Evolutionary conservation across 2,888 invertebrate species (phyloP).

Genomic region (Spodoptera littoralis): DNA sequence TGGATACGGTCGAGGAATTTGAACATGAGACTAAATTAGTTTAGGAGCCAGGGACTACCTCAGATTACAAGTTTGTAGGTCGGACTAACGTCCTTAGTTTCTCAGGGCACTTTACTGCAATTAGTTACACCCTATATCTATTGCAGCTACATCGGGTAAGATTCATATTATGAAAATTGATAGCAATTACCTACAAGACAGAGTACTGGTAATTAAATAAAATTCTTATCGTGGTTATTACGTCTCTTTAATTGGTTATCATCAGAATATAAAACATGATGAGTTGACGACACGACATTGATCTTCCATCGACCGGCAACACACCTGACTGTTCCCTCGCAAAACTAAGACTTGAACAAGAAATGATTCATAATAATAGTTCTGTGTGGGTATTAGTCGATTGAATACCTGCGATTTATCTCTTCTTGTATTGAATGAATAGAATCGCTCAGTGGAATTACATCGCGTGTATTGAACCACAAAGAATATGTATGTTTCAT

Average conservation of each 20-base stretch:
- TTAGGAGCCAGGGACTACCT: not conserved
- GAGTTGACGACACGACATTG: conserved; percentile 29
- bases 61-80: too few species aligned
- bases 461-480: conserved; percentile 7
- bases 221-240: conserved; percentile 12
- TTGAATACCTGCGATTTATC: conserved; percentile 31
- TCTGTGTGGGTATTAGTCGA: conserved; percentile 29
- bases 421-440: conserved; percentile 38
- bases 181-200: too few species aligned
- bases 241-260: conserved; percentile 21
- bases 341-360: conserved; percentile 19
- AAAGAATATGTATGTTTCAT: conserved; percentile 4
- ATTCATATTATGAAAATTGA: too few species aligned
- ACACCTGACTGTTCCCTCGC: conserved; percentile 46
- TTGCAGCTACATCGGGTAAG: too few species aligned
- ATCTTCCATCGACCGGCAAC: conserved; percentile 41
- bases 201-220: conserved; percentile 14
- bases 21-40: conserved; percentile 1
- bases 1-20: too few species aligned
- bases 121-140: too few species aligned
- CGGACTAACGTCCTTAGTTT: too few species aligned
- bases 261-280: conserved; percentile 28
- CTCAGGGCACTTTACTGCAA: too few species aligned
- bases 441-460: conserved; percentile 8
- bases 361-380: conserved; percentile 18